phyloP scores from a whole-genome alignment of 2,113 vertebrate genomes.

The Thamnaconus septentrionalis region DNA sequence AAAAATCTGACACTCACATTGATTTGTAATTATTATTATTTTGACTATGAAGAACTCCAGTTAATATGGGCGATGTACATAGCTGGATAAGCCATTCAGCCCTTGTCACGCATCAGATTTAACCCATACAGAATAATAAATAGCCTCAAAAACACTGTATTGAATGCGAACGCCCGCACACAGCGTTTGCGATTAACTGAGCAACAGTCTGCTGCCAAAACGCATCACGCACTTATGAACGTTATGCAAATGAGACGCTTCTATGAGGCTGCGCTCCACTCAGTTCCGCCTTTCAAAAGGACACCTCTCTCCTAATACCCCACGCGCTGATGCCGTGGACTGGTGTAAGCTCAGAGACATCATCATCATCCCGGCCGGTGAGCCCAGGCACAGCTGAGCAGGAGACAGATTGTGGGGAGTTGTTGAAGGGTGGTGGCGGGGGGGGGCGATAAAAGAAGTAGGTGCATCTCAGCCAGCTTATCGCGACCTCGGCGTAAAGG shows the following conservation, averaged over 20 bases:
- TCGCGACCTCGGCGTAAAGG: constrained; percentile 6
- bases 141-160: neutral
- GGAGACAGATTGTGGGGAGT: constrained; percentile 17
- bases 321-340: neutral
- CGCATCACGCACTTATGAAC: constrained; percentile 20
- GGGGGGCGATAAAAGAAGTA: neutral
- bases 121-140: too few relatives aligned
- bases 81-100: too few relatives aligned
- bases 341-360: constrained; percentile 1
- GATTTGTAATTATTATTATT: too few relatives aligned
- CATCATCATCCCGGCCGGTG: neutral
- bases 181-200: constrained; percentile 10
- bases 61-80: too few relatives aligned
- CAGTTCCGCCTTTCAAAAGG: neutral
- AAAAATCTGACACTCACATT: too few relatives aligned
- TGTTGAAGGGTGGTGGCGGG: neutral
- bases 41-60: too few relatives aligned
- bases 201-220: constrained; percentile 14
- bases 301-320: neutral
- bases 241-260: neutral
- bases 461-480: constrained; percentile 8
- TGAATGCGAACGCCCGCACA: constrained; percentile 4
- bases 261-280: too few relatives aligned
- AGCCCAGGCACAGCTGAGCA: neutral
- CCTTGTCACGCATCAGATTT: too few relatives aligned